Evolutionary conservation across 2,797 vertebrate genomes (phyloP), one percentile per base, ranked within the genome.

Genomic region (Hydrophis major): DNA sequence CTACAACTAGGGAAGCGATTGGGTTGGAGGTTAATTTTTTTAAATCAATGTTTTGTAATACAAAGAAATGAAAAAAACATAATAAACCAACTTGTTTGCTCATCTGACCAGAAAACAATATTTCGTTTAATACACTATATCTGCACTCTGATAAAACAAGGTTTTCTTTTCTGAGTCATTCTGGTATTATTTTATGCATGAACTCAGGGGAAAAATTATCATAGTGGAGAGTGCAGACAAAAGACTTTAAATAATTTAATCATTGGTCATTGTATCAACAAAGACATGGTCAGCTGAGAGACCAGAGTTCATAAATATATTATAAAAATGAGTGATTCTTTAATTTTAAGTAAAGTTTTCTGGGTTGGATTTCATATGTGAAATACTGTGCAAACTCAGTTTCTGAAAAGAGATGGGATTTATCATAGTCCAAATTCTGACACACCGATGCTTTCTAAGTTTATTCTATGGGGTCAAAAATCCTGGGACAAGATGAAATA

Each of bases 251-350:
- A 92, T 59, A 89, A 92, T 66, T 13, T 18, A 32, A 59, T 20
- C 18, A 11, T 12, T 86, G 42, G 56, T 50, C 74, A 42, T 28
- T n/a, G 37, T 61, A 56, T 91, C 42, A 60, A 78, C 16, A 56
- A 55, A 88, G 27, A 42, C 20, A 92, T 25, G 61, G 57, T n/a
- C 63, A 92, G 37, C 18, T 89, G 66, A 86, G 37, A 42, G 53
- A 59, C 27, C 55, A 37, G 57, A 2, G 16, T 13, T 14, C 2
- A 59, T 63, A 74, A 59, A 27, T 25, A 55, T 66, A 87, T 87
- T 92, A 69, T 53, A 92, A 74, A 92, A 92, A 74, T 89, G 91
- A 89, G 61, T 60, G 32, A 57, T 92, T 74, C 53, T 25, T 89
- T 83, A 89, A 89, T 83, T 92, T 92, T 53, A 89, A 89, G 28